These are phyloP conservation scores for Ciconia stormi DNA, from an alignment of 2,113 vertebrate species.

Conservation along the genomic window DNA sequence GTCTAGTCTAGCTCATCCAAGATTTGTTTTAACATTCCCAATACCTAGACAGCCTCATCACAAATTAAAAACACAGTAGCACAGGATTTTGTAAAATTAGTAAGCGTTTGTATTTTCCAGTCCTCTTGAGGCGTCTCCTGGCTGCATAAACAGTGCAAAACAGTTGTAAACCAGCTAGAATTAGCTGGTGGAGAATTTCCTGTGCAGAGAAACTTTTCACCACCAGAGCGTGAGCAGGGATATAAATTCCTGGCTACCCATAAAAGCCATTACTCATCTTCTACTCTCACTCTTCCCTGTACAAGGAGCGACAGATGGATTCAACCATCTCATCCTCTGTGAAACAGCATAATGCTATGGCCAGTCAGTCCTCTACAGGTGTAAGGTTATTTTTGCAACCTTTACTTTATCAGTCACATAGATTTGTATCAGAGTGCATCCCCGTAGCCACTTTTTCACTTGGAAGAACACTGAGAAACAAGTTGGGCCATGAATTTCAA, in stretches of 20 bases:
- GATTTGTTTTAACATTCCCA: neutral
- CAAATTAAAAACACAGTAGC: neutral
- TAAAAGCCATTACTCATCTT: neutral
- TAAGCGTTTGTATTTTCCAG: neutral
- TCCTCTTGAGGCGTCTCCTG: neutral
- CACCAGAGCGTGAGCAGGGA: neutral
- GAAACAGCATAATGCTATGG: neutral
- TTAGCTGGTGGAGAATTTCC: neutral
- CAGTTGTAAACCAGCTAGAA: neutral
- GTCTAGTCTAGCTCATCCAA: neutral
- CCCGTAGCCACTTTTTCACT: neutral
- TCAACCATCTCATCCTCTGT: neutral
- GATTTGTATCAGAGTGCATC: neutral
- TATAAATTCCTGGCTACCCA: neutral
- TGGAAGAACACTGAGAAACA: neutral
- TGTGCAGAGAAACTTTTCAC: neutral
- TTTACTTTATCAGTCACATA: neutral
- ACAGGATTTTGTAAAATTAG: neutral
- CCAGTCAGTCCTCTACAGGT: neutral
- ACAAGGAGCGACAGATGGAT: neutral
- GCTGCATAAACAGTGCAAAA: neutral
- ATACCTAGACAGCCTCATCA: neutral
- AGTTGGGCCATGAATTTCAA: neutral
- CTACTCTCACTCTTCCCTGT: neutral
- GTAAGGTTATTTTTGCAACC: neutral